Conservation (phyloP, 2,113 vertebrate species). For the Edolisoma coerulescens region DNA sequence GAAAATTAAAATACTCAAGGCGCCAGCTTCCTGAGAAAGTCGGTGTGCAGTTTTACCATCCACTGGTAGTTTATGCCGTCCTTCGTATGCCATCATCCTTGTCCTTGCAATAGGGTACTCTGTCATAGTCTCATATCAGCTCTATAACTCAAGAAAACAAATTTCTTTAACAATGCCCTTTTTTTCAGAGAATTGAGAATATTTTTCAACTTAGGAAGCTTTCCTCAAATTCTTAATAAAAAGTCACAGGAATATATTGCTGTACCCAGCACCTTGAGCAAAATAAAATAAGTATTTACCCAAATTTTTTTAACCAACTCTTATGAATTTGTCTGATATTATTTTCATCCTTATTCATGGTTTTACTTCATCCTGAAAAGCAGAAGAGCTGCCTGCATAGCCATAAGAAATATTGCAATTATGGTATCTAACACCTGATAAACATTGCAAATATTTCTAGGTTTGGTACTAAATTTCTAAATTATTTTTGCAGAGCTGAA, state of each 20-base stretch:
- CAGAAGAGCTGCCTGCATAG: background rate
- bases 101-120: background rate
- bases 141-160: background rate
- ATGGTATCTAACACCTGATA: background rate
- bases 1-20: background rate
- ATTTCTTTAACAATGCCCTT: background rate
- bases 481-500: background rate
- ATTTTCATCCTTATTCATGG: background rate
- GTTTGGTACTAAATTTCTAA: background rate
- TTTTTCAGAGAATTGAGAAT: background rate
- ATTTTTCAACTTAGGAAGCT: background rate
- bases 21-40: background rate
- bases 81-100: background rate
- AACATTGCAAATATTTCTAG: background rate
- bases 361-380: background rate
- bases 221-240: background rate
- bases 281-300: background rate
- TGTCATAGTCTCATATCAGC: background rate
- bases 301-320: background rate
- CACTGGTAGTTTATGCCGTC: background rate
- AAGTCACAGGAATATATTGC: background rate
- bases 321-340: background rate
- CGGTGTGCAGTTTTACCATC: background rate
- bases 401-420: background rate
- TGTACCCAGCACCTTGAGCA: background rate